Evolutionary conservation across 2,797 vertebrate genomes (phyloP), one percentile per base, ranked within the genome.

Genomic region (Sebastes cheni): DNA sequence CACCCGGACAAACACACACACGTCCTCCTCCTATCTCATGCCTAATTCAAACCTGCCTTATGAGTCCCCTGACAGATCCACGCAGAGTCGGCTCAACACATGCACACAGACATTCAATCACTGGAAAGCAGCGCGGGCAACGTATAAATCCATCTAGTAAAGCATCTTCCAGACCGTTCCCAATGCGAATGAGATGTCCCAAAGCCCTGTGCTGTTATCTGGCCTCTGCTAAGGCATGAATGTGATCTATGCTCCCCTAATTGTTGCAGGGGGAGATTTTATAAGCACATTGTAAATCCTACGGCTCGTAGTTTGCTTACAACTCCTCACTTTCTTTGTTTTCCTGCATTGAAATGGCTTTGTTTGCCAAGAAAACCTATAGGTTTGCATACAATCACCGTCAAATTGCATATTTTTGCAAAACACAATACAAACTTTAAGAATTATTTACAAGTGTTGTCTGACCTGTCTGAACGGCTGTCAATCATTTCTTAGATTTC

Each of bases 71-170:
- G 94, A 93, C 94, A 75, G 88, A 89, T 83, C 90, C 86, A 79
- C 87, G 72, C 87, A 67, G 83, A 89, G 89, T 89, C 82, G 30
- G 89, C 89, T 90, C 93, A 90, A 87, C 94, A 92, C 94, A 95
- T 95, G 94, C 94, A 94, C 93, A 90, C 88, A 76, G 92, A 93
- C 94, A 88, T 93, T 95, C 93, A 94, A 95, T 95, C 94, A 95
- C 92, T 6, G 66, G 71, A 76, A 90, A 91, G 86, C 86, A 88
- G 88, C 23, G 55, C 84, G 36, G 92, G 89, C 78, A 86, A 76
- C 85, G 64, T 93, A 94, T 93, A 93, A 95, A 95, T 95, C 93
- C 92, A 88, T 93, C 93, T 87, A 75, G 87, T 90, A 89, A 92
- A 91, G 93, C 93, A 76, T 93, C 89, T 92, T 88, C 84, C 89